phyloP scores from a whole-genome alignment of 2,797 vertebrate genomes.

The Rhabdomys pumilio region DNA sequence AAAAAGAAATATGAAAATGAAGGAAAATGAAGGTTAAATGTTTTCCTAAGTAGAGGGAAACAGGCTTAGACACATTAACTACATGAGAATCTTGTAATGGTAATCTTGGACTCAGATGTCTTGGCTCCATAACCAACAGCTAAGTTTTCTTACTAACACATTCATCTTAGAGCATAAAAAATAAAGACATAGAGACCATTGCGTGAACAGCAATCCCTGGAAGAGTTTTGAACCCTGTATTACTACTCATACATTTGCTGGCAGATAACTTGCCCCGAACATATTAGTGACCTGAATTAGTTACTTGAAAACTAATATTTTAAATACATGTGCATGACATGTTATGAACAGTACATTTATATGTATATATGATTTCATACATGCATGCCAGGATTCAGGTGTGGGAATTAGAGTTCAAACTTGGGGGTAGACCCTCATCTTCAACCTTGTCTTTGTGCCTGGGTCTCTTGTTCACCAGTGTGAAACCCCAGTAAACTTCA shows the following conservation, averaged over 20 bases:
- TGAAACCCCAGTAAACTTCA: not conserved
- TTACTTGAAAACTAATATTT: not conserved
- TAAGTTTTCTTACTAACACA: no score
- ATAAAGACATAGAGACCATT: no score
- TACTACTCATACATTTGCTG: not conserved
- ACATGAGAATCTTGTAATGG: no score
- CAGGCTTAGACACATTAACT: no score
- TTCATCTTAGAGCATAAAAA: no score
- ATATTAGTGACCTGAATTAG: not conserved
- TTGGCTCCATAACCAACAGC: no score
- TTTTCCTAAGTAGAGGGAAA: no score
- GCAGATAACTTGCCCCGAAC: not conserved
- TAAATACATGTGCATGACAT: not conserved
- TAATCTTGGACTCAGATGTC: no score
- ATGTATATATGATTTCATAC: not conserved
- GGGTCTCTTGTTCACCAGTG: not conserved
- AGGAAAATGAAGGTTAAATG: no score
- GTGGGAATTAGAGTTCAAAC: not conserved
- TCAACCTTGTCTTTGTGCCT: not conserved
- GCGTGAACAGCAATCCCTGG: no score
- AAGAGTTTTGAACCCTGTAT: not conserved
- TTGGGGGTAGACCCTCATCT: not conserved
- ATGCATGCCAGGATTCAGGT: not conserved
- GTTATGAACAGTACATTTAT: not conserved
- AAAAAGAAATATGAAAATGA: no score